Evolutionary conservation across 2,888 invertebrate species (phyloP), one percentile per base, ranked within the genome.

Genomic region (Callyntrura sp.): DNA sequence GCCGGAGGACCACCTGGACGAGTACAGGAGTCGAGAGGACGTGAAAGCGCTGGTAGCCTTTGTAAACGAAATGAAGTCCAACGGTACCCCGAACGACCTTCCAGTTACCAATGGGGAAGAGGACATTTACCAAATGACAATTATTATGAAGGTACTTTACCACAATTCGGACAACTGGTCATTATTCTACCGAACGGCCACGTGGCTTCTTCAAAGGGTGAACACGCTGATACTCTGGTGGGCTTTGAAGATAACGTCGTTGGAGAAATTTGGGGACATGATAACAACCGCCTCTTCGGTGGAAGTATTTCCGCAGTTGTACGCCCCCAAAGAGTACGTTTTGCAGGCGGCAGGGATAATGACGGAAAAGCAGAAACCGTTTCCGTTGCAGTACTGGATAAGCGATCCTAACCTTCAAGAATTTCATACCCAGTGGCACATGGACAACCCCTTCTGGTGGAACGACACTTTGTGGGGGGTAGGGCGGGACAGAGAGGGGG

Each of bases 361-460:
- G 9, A 28, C 12, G 12, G 2, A n/a, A n/a, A n/a, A n/a, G n/a
- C n/a, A n/a, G n/a, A n/a, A n/a, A n/a, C n/a, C 96, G 90, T 95
- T 95, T 87, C 95, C 95, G 88, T 92, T 97, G 86, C 95, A 96
- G 55, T 97, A 97, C 94, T 96, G 96, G 94, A 96, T 96, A 14
- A 96, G 97, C 93, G 97, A 97, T 94, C 95, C 96, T 83, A 96
- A 96, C 84, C 94, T 97, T 70, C 97, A 96, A 94, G 94, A 95
- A 0, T 96, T 95, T 94, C 96, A 97, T 95, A 96, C 95, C 94
- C 96, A 95, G 94, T 95, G 96, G 95, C 96, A 96, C 93, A 94
- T 95, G 90, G 95, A 96, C 88, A 95, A 95, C 93, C 96, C 97
- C 51, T 96, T 96, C 95, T 96, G 96, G 96, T 94, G 96, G 94